Base-by-base conservation (phyloP, 1,140 invertebrate species). In the Lasioglossum albipes region DNA sequence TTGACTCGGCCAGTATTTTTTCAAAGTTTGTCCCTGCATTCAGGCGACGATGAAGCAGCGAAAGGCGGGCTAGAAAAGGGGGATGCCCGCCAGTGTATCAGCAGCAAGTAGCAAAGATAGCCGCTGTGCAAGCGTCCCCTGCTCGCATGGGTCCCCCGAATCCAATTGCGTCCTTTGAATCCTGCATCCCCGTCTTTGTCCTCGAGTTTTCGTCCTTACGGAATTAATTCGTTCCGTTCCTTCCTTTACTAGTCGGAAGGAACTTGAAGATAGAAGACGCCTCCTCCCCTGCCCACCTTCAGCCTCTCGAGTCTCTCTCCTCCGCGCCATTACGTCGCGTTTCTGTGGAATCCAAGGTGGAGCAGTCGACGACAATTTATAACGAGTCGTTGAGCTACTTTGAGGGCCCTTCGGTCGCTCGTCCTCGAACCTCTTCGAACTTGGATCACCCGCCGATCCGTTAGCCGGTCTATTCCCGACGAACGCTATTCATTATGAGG, bases 181-280 rank as follows among this genome's bases (percentile, higher is more conserved):
- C 70, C 85, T 79, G 82, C 83, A 72, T 84, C 83, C 83, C 67
- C 68, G 82, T 81, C 90, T 91, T 91, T 91, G 88, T 89, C 79
- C 88, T 77, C 75, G 66, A 84, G 84, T 84, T 88, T 87, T 85
- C 89, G 82, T 87, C 88, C 87, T 85, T 88, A 86, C 83, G 75
- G 69, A 91, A 91, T 88, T 88, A 91, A 89, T 91, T 90, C 82
- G 85, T 89, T 86, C 83, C 84, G 71, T 81, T 89, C 84, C 73
- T 82, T 85, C 64, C 68, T 82, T 66, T 70, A 27, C 62, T 52
- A 45, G 68, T 75, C 78, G 71, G 81, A 81, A 77, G 79, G 73
- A 85, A 81, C 82, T 83, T 78, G 36, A 75, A 79, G 86, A 89
- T 87, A 65, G 79, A 74, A 64, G 81, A 79, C 57, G 31, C 59